phyloP scores from a whole-genome alignment of 2,113 vertebrate genomes.

The Sinocyclocheilus grahami region DNA sequence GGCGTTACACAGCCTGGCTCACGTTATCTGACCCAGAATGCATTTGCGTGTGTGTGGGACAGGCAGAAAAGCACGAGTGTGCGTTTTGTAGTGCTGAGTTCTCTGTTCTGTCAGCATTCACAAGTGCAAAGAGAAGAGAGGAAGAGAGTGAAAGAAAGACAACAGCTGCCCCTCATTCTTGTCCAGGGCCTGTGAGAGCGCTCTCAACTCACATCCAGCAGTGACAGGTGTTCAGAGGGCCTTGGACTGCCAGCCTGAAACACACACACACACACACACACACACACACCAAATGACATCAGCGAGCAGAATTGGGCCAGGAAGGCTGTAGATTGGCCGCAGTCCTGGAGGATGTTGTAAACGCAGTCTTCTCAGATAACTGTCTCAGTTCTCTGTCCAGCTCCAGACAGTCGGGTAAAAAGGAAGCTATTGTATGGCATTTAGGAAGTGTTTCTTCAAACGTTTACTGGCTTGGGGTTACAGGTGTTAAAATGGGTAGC shows the following conservation, averaged over 20 bases:
- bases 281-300: conserved; percentile 24
- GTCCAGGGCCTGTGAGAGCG: conserved; percentile 25
- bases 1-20: conserved; percentile 58
- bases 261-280: conserved; percentile 29
- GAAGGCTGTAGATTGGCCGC: neutral
- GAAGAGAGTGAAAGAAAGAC: conserved; percentile 40
- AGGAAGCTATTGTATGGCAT: conserved; percentile 40
- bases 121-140: conserved; percentile 27
- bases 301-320: conserved; percentile 26
- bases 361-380: neutral
- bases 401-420: conserved; percentile 18
- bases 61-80: conserved; percentile 22
- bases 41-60: conserved; percentile 12
- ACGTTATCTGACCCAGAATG: conserved; percentile 49
- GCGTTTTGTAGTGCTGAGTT: conserved; percentile 26
- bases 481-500: too few relatives aligned
- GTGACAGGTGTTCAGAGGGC: conserved; percentile 67
- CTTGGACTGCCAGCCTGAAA: conserved; percentile 18
- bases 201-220: conserved; percentile 34
- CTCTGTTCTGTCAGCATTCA: conserved; percentile 50
- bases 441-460: conserved; percentile 25
- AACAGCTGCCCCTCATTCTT: conserved; percentile 42
- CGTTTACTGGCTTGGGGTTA: too few relatives aligned
- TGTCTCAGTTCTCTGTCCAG: neutral
- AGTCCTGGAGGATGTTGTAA: conserved; percentile 19